Percentiles rank a stretch among this genome's conserved stretches.
phyloP scores from a whole-genome alignment of 1,140 invertebrate species.

The Monochamus saltuarius region DNA sequence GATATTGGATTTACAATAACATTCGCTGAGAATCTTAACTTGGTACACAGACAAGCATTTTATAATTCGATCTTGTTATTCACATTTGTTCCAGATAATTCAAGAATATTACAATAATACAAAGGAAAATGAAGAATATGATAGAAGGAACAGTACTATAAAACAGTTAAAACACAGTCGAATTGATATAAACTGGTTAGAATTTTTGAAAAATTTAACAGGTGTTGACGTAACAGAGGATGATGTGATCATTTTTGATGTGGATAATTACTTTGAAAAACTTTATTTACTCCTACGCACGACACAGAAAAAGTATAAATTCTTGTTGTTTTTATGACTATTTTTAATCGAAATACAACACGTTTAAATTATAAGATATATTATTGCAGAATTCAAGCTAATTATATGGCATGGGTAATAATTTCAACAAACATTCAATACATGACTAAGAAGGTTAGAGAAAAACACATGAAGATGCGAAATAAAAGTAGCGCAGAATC shows the following conservation, averaged over 20 bases:
- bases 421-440: constrained; percentile 14
- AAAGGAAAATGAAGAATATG: neutral
- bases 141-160: constrained; percentile 10
- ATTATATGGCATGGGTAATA: constrained; percentile 28
- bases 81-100: constrained; percentile 15
- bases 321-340: neutral
- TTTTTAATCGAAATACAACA: too few relatives aligned
- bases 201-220: constrained; percentile 31
- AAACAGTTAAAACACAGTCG: constrained; percentile 9
- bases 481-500: neutral
- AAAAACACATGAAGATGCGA: constrained; percentile 11
- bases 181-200: constrained; percentile 26
- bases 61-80: neutral
- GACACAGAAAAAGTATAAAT: constrained; percentile 24
- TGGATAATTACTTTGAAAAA: constrained; percentile 18
- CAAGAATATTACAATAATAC: constrained; percentile 8
- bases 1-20: constrained; percentile 17
- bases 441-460: constrained; percentile 7
- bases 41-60: neutral
- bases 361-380: too few relatives aligned
- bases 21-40: constrained; percentile 15
- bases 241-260: constrained; percentile 19
- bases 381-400: constrained; percentile 29
- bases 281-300: constrained; percentile 22
- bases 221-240: constrained; percentile 1